phyloP scores from a whole-genome alignment of 2,888 invertebrate genomes.

The Epistrophella euchroma region DNA sequence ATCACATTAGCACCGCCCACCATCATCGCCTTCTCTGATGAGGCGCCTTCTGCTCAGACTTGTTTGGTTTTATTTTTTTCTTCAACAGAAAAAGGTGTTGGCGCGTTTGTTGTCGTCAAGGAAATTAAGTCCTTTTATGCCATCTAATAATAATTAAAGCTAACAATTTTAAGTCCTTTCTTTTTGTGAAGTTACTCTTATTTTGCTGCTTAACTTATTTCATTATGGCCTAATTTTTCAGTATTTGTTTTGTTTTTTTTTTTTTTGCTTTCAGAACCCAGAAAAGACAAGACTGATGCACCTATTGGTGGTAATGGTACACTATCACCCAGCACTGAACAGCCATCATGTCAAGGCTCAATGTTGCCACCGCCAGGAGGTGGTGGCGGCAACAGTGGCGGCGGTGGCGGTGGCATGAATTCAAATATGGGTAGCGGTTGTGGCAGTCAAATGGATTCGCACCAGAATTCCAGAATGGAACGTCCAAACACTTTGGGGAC shows the following conservation, averaged over 20 bases:
- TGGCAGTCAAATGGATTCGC: slow-evolving; percentile 78
- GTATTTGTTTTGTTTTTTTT: slow-evolving; percentile 30
- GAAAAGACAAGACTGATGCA: slow-evolving; percentile 95
- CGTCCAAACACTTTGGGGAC: slow-evolving; percentile 92
- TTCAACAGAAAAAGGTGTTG: not conserved
- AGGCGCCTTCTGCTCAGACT: not conserved
- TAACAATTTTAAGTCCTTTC: not conserved
- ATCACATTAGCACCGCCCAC: slow-evolving; percentile 28
- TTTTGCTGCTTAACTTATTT: slow-evolving; percentile 15
- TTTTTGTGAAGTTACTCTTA: not conserved
- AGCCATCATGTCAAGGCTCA: slow-evolving; percentile 83
- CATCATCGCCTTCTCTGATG: not conserved
- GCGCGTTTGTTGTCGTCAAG: slow-evolving; percentile 10
- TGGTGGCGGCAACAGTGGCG: slow-evolving; percentile 82
- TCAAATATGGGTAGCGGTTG: slow-evolving; percentile 77
- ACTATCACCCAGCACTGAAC: slow-evolving; percentile 86
- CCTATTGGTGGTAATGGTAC: slow-evolving; percentile 86
- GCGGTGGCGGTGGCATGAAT: slow-evolving; percentile 77
- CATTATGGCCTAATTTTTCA: not conserved
- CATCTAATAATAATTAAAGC: slow-evolving; percentile 20
- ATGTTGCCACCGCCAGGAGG: slow-evolving; percentile 84
- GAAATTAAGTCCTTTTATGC: slow-evolving; percentile 29
- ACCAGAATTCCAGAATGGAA: slow-evolving; percentile 87
- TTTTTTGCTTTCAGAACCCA: slow-evolving; percentile 89
- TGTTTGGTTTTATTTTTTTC: not conserved